These are phyloP conservation scores for Brachirus orientalis DNA, from an alignment of 2,113 vertebrate species.

Conservation along the genomic window DNA sequence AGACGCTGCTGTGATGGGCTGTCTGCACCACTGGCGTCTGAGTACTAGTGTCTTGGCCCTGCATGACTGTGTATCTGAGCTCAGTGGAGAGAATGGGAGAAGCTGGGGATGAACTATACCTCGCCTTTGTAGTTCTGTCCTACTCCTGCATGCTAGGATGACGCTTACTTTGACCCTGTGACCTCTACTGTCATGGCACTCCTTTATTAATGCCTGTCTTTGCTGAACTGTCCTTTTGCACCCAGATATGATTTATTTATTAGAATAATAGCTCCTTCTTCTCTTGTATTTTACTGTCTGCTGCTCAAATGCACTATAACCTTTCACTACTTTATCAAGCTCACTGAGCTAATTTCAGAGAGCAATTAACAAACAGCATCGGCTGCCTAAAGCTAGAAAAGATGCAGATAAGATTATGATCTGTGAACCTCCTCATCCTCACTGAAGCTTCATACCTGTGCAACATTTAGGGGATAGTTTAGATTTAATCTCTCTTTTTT, in stretches of 20 bases:
- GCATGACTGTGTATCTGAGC: slow-evolving; percentile 36
- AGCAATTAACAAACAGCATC: slow-evolving; percentile 26
- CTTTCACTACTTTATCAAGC: slow-evolving; percentile 22
- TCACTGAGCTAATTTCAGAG: slow-evolving; percentile 13
- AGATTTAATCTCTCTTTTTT: no score
- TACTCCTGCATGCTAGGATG: slow-evolving; percentile 62
- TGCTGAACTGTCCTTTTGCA: slow-evolving; percentile 20
- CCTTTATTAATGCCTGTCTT: slow-evolving; percentile 31
- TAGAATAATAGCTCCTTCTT: slow-evolving; percentile 9
- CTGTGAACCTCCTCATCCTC: not conserved
- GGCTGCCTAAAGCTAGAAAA: slow-evolving; percentile 13
- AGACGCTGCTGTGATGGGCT: slow-evolving; percentile 49
- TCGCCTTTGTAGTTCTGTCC: slow-evolving; percentile 47
- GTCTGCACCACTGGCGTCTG: slow-evolving; percentile 59
- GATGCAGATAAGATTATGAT: slow-evolving; percentile 7
- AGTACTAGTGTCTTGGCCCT: slow-evolving; percentile 35
- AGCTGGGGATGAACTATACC: slow-evolving; percentile 22
- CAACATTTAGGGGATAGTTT: slow-evolving; percentile 18
- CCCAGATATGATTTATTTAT: slow-evolving; percentile 46
- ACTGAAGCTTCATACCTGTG: slow-evolving; percentile 16
- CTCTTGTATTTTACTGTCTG: slow-evolving; percentile 2
- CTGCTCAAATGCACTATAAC: slow-evolving; percentile 44
- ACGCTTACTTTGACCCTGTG: slow-evolving; percentile 47
- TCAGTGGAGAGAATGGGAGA: slow-evolving; percentile 13
- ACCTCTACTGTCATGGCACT: slow-evolving; percentile 40